phyloP scores from a whole-genome alignment of 2,797 vertebrate genomes.

The Geotrypetes seraphini region DNA sequence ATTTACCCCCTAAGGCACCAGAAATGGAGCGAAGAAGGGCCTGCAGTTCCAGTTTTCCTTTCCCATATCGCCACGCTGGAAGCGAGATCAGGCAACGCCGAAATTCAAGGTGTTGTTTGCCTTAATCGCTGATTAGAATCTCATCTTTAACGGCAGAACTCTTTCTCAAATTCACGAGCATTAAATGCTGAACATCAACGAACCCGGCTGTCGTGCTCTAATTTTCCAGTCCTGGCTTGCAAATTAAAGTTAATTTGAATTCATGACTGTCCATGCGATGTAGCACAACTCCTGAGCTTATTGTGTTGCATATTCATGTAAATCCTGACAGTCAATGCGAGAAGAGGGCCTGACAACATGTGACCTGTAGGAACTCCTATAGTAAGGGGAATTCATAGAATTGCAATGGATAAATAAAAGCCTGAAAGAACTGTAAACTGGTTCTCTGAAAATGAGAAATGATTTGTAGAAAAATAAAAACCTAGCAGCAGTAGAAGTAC shows the following conservation, averaged over 20 bases:
- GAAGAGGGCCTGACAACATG: background rate
- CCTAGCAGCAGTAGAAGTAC: slow-evolving; percentile 10
- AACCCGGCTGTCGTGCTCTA: slow-evolving; percentile 12
- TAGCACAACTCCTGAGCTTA: background rate
- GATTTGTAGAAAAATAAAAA: slow-evolving; percentile 38
- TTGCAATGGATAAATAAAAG: slow-evolving; percentile 14
- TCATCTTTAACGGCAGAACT: slow-evolving; percentile 3
- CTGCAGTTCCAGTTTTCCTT: too few species aligned
- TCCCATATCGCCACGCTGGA: too few species aligned
- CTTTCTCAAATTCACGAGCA: background rate
- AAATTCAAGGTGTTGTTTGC: too few species aligned
- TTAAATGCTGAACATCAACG: background rate
- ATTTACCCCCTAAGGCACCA: too few species aligned
- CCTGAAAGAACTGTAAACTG: slow-evolving; percentile 29
- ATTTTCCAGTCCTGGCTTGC: slow-evolving; percentile 11
- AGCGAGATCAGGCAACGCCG: too few species aligned
- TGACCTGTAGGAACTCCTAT: background rate
- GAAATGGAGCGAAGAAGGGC: too few species aligned
- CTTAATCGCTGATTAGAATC: slow-evolving; percentile 11
- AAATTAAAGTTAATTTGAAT: slow-evolving; percentile 10
- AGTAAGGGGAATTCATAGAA: background rate
- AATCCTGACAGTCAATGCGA: background rate
- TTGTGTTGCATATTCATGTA: background rate
- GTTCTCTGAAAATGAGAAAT: slow-evolving; percentile 34
- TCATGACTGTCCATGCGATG: slow-evolving; percentile 6